Evolutionary conservation across 2,888 invertebrate genomes (phyloP).

Genomic region (Biston stratarius): DNA sequence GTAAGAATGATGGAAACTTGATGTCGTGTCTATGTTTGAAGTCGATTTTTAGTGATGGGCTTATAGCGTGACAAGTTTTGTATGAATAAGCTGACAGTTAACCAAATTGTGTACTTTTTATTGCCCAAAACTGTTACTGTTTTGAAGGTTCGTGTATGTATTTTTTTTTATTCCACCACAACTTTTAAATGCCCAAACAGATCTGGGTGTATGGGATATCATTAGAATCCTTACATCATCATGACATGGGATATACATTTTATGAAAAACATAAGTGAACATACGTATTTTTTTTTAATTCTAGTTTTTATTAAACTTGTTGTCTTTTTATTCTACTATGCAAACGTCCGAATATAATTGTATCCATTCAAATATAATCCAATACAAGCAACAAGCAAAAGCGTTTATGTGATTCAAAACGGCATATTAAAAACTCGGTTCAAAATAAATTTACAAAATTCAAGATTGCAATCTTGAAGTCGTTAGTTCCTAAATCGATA

Average conservation of each 20-base stretch:
- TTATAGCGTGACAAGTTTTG: constrained; percentile 46
- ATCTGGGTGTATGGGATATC: too few relatives aligned
- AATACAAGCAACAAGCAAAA: background rate
- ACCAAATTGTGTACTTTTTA: background rate
- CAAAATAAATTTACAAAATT: constrained; percentile 39
- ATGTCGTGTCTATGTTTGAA: constrained; percentile 20
- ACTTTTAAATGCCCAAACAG: too few relatives aligned
- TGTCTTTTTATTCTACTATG: too few relatives aligned
- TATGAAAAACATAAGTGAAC: too few relatives aligned
- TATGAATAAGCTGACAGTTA: background rate
- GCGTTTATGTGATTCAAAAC: constrained; percentile 38
- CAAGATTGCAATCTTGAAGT: constrained; percentile 47
- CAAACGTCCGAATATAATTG: too few relatives aligned
- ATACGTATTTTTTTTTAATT: too few relatives aligned
- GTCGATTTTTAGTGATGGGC: constrained; percentile 40
- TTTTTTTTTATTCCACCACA: too few relatives aligned
- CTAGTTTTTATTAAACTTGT: too few relatives aligned
- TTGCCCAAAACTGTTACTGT: too few relatives aligned
- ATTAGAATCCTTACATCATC: too few relatives aligned
- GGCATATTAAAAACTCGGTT: constrained; percentile 35
- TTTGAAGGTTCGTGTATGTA: too few relatives aligned
- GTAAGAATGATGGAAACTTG: constrained; percentile 54
- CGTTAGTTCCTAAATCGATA: constrained; percentile 53
- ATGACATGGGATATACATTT: too few relatives aligned
- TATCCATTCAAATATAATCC: background rate